Base-by-base conservation (phyloP, 1,140 invertebrate genomes). In the Olivierus martensii region DNA sequence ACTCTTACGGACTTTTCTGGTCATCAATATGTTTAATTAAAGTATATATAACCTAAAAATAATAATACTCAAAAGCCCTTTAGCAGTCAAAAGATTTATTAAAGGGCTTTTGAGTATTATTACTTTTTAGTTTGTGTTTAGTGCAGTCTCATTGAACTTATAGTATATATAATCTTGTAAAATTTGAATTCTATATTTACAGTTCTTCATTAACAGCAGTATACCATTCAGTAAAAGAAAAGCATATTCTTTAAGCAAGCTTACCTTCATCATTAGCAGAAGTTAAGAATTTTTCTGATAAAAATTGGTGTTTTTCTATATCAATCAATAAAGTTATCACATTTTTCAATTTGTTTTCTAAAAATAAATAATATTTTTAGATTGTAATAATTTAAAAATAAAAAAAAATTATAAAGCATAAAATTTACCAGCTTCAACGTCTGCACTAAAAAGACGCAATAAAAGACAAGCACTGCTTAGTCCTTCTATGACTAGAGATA, bases 261-360 rank as follows among this genome's bases (percentile, higher is more conserved):
- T 69, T 62, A 77, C 76, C 71, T 49, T 89, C 83, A 58, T 83
- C 77, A n/a, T 74, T 66, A 41, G 79, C 81, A 17, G 77, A 71
- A 11, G 75, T 63, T 28, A 90, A 67, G 65, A 86, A 83, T 60
- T 88, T 86, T 57, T 93, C 89, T 44, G 81, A 79, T 39, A 87
- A 77, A 65, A 89, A 86, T 45, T 82, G 70, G 59, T 84, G 81
- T 62, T 87, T 88, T 18, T 85, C 79, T 57, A 79, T 68, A 66
- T 84, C 81, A 19, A 78, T 62, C 10, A 87, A 69, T 45, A n/a
- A n/a, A 34, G 46, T 51, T 38, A 62, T 22, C 2, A 56, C 41
- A 43, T 42, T 52, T 37, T 58, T 60, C 5, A 59, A 19, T 34
- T 59, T 62, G 11, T 35, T 41, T 44, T 62, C 60, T 60, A 42